These are phyloP conservation scores for Sebastes glaucus DNA, from an alignment of 2,797 vertebrate species.

Conservation along the genomic window DNA sequence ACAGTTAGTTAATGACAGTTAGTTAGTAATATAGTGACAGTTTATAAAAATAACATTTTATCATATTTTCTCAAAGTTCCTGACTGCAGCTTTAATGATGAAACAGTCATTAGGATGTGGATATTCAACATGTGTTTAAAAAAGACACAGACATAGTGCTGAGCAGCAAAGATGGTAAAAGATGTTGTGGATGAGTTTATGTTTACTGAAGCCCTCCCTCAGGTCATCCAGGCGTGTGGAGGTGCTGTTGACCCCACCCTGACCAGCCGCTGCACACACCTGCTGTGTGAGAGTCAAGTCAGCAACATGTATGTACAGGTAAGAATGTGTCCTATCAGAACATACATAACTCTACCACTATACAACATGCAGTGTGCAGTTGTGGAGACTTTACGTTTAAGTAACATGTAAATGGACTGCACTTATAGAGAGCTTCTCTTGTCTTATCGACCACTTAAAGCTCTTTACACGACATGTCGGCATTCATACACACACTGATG, in stretches of 20 bases:
- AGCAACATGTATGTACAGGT: constrained; percentile 97
- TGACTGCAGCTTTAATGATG: neutral
- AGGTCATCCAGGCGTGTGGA: constrained; percentile 96
- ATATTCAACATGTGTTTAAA: neutral
- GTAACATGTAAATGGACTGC: too few species aligned
- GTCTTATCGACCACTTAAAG: too few species aligned
- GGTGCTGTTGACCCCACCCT: constrained; percentile 91
- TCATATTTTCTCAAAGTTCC: too few species aligned
- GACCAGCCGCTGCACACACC: constrained; percentile 92
- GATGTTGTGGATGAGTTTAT: neutral
- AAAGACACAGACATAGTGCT: neutral
- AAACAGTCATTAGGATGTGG: neutral
- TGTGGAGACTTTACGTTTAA: neutral
- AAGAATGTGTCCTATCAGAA: constrained; percentile 41
- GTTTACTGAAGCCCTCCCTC: neutral
- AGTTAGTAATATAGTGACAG: too few species aligned
- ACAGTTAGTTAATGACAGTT: too few species aligned
- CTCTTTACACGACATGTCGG: too few species aligned
- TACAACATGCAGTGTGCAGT: neutral
- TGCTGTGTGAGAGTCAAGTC: constrained; percentile 98
- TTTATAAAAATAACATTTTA: too few species aligned
- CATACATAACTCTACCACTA: neutral
- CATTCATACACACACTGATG: too few species aligned
- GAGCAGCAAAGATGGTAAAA: neutral
- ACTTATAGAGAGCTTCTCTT: too few species aligned